These are phyloP conservation scores for Ceratosolen fusciceps DNA, from an alignment of 1,140 invertebrate genomes.

Conservation along the genomic window DNA sequence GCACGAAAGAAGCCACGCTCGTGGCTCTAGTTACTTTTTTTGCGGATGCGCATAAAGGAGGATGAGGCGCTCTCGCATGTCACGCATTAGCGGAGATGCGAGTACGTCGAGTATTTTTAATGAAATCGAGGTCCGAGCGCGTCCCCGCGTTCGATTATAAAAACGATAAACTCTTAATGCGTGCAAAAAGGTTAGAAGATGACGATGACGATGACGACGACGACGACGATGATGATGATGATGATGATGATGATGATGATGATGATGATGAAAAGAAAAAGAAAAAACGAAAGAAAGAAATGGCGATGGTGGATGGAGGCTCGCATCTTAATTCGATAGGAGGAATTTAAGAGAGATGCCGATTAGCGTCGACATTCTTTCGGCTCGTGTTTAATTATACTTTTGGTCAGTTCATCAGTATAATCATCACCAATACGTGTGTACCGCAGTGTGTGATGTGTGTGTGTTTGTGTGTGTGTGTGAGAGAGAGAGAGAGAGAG, in stretches of 20 bases:
- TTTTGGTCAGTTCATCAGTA: conserved; percentile 16
- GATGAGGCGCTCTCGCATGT: background rate
- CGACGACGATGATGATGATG: too few relatives aligned
- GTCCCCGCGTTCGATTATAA: background rate
- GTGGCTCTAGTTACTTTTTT: conserved; percentile 26
- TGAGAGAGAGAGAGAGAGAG: too few relatives aligned
- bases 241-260: too few relatives aligned
- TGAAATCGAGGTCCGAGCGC: background rate
- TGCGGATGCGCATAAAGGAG: background rate
- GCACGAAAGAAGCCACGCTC: conserved; percentile 42
- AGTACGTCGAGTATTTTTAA: conserved; percentile 23
- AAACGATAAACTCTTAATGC: too few relatives aligned
- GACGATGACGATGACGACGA: too few relatives aligned
- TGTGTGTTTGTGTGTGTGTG: too few relatives aligned
- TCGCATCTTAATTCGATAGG: conserved; percentile 19
- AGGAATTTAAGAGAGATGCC: background rate
- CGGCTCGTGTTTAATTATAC: conserved; percentile 14
- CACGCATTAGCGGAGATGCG: background rate
- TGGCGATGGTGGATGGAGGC: too few relatives aligned
- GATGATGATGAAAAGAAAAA: too few relatives aligned
- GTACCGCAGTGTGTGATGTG: too few relatives aligned
- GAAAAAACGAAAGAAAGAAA: too few relatives aligned
- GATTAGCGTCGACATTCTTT: background rate
- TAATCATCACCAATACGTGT: too few relatives aligned
- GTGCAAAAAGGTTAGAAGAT: too few relatives aligned